Evolutionary conservation across 2,113 vertebrate species (phyloP), one percentile per base, ranked within the genome.

Genomic region (Platanista minor): DNA sequence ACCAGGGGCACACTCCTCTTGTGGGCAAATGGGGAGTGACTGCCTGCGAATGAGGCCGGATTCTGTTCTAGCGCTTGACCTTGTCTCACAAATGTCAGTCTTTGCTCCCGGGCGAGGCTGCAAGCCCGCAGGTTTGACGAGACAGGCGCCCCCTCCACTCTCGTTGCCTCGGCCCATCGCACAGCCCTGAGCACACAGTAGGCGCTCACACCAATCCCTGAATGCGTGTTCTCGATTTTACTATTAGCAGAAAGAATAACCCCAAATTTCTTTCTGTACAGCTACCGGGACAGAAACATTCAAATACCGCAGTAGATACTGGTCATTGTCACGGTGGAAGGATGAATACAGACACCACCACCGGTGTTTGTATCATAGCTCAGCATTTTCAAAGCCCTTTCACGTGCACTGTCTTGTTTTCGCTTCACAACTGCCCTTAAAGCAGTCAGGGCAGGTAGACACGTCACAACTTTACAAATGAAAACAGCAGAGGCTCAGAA

Each of bases 21-120:
- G 49, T 0, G 13, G 59, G n/a, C 12, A 10, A n/a, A 14, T 0
- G 7, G 43, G 46, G 25, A 13, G 33, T 12, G 10, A 25, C 13
- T 0, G 1, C 18, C 14, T 18, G 10, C 1, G 2, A 25, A 20
- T 0, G 7, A 59, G 46, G 62, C 39, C 8, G 1, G 41, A 20
- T 27, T n/a, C 78, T 49, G 29, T 9, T 8, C 14, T 12, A 67
- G 29, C 8, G 36, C 33, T 14, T 11, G 3, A 13, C 23, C 36
- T 54, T 15, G 12, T 23, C 13, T 52, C 46, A 78, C 27, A 12
- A 36, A 9, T 1, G 1, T 29, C 17, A 18, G 33, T 25, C 27
- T 64, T 9, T 17, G 33, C 72, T 78, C 17, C 2, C 0, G 0
- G 57, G n/a, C 29, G 8, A 14, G 46, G 61, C 6, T 7, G 11